Evolutionary conservation across 2,888 invertebrate species (phyloP).

Genomic region (Cheiracanthium punctorium): DNA sequence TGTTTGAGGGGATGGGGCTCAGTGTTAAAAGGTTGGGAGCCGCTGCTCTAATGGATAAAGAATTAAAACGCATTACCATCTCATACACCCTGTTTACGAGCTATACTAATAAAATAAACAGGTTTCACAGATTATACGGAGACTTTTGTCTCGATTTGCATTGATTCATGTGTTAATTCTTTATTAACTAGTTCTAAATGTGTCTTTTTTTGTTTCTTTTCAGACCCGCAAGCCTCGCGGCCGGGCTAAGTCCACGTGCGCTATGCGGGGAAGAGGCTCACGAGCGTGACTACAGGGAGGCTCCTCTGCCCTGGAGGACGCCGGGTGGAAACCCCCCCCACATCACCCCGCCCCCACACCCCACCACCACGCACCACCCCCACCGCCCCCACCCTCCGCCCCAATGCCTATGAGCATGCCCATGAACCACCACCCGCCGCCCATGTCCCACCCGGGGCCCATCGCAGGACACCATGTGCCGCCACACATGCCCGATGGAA

Average conservation of each 20-base stretch:
- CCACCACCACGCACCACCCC: conserved; percentile 41
- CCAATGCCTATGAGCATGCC: conserved; percentile 32
- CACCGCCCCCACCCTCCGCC: conserved; percentile 22
- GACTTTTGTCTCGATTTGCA: too few species aligned
- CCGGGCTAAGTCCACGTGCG: conserved; percentile 66
- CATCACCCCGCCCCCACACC: conserved; percentile 47
- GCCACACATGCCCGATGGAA: conserved; percentile 63
- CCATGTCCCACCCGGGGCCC: conserved; percentile 38
- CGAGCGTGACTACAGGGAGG: conserved; percentile 70
- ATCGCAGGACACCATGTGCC: conserved; percentile 51
- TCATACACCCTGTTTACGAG: too few species aligned
- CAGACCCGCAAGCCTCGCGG: conserved; percentile 69
- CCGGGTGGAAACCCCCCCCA: conserved; percentile 65
- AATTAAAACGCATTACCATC: too few species aligned
- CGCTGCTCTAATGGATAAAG: too few species aligned
- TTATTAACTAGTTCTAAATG: too few species aligned
- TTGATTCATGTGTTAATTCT: too few species aligned
- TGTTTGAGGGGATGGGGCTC: too few species aligned
- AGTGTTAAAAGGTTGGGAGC: too few species aligned
- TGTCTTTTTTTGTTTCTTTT: conserved; percentile 3
- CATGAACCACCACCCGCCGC: conserved; percentile 37
- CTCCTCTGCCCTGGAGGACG: conserved; percentile 70
- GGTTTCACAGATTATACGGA: too few species aligned
- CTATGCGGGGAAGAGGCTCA: conserved; percentile 65
- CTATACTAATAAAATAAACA: too few species aligned